Conservation (phyloP, 2,797 vertebrate genomes). For the Syndactyla subalaris region DNA sequence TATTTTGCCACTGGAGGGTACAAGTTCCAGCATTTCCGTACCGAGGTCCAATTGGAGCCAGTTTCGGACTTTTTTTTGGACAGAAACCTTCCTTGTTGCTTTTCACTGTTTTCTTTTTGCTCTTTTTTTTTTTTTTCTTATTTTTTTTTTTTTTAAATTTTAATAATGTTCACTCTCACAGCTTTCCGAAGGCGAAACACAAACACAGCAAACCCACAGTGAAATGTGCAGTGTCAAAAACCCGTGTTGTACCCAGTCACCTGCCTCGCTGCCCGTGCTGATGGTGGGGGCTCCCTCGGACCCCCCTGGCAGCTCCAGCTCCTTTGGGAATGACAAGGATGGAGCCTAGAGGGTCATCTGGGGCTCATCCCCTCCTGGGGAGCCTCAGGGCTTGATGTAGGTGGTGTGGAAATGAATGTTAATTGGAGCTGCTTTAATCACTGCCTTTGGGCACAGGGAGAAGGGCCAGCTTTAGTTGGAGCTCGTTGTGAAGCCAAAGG, state of each 20-base stretch:
- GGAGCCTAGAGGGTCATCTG: not conserved
- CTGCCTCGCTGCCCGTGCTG: not conserved
- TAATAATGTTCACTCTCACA: slow-evolving; percentile 28
- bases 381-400: not conserved
- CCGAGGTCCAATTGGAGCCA: slow-evolving; percentile 58
- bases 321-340: not conserved
- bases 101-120: not conserved
- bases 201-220: slow-evolving; percentile 12
- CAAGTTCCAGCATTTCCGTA: slow-evolving; percentile 71
- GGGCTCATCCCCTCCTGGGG: not conserved
- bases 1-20: slow-evolving; percentile 74
- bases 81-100: slow-evolving; percentile 66
- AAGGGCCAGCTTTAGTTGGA: not conserved
- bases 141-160: not conserved
- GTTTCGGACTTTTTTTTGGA: slow-evolving; percentile 50
- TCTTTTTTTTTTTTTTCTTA: not conserved
- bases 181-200: slow-evolving; percentile 47
- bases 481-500: not conserved
- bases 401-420: not conserved
- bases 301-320: not conserved
- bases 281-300: not conserved
- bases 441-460: not conserved
- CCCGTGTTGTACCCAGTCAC: not conserved
- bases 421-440: not conserved
- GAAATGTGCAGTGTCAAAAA: not conserved